Evolutionary conservation across 1,140 invertebrate species (phyloP).

Genomic region (Asobara japonica): DNA sequence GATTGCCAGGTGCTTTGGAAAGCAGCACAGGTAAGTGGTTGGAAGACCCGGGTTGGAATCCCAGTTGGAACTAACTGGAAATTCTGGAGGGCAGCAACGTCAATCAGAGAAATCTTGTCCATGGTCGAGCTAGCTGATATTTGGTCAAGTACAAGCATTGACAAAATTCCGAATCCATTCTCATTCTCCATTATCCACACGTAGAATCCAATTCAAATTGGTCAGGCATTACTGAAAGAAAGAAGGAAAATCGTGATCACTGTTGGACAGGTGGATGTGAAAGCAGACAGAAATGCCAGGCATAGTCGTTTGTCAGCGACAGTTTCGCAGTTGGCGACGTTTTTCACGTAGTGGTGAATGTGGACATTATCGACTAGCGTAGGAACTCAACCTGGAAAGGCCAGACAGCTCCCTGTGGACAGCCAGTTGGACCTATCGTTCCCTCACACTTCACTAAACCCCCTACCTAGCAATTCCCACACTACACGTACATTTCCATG

Average conservation of each 20-base stretch:
- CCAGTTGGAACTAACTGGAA: no score
- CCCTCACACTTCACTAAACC: neutral
- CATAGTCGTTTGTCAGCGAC: slow-evolving; percentile 32
- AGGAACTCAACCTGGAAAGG: slow-evolving; percentile 1
- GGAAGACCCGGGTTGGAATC: no score
- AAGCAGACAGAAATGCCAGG: neutral
- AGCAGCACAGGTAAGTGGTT: no score
- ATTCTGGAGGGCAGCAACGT: no score
- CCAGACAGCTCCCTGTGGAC: slow-evolving; percentile 11
- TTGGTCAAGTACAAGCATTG: no score
- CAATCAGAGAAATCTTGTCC: no score
- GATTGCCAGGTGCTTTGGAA: no score
- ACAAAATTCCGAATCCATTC: no score
- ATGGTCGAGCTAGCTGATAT: no score
- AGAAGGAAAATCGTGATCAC: neutral
- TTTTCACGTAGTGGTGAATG: slow-evolving; percentile 28
- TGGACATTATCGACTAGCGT: slow-evolving; percentile 19
- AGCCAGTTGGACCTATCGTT: neutral
- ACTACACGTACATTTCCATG: slow-evolving; percentile 9
- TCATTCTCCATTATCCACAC: no score
- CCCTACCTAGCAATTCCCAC: neutral
- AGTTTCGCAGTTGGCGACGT: slow-evolving; percentile 28
- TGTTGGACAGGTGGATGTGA: slow-evolving; percentile 16
- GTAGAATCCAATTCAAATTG: neutral
- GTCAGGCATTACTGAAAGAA: neutral